Base-by-base conservation (phyloP, 2,113 vertebrate genomes). In the Lepus americanus region DNA sequence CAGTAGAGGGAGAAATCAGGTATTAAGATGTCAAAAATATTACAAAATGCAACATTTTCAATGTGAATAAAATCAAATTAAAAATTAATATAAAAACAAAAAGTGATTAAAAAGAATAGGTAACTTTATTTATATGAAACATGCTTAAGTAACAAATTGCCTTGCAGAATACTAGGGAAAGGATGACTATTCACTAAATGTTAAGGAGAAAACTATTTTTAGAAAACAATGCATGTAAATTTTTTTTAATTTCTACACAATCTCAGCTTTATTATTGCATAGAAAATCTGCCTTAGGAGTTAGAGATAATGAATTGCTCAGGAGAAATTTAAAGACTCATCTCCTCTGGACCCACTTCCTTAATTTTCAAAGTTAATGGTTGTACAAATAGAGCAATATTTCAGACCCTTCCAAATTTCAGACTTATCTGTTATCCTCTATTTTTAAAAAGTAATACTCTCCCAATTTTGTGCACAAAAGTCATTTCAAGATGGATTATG, bases 281-380 rank as follows among this genome's bases (percentile, higher is more conserved):
- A 27, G 49, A 36, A 91, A 69, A 6, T 49, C 79, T 79, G 25
- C 5, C 29, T 55, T 93, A 39, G 31, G 78, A 96, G 22, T 80
- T 79, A 91, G 20, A 78, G 19, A 25, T 27, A 49, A 66, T 69
- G 13, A 82, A 27, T 77, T 33, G 3, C 36, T 89, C 36, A 89
- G 23, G 29, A 72, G 51, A 72, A 44, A 55, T 87, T 81, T 87
- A 87, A 95, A 78, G 69, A 69, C 49, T 92, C 36, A 49, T 87
- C 76, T 77, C n/a, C 33, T 25, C 39, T 87, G 33, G 9, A 82
- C 59, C 9, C 7, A 61, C 39, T 93, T 88, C 44, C 36, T 78
- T 10, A 78, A 90, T 64, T 95, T 83, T 29, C 16, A 87, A 92
- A 87, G 31, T n/a, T 61, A 73, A 84, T 67, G 74, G 49, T 79